Evolutionary conservation across 2,888 invertebrate species (phyloP), one percentile per base, ranked within the genome.

Genomic region (Xanthia togata): DNA sequence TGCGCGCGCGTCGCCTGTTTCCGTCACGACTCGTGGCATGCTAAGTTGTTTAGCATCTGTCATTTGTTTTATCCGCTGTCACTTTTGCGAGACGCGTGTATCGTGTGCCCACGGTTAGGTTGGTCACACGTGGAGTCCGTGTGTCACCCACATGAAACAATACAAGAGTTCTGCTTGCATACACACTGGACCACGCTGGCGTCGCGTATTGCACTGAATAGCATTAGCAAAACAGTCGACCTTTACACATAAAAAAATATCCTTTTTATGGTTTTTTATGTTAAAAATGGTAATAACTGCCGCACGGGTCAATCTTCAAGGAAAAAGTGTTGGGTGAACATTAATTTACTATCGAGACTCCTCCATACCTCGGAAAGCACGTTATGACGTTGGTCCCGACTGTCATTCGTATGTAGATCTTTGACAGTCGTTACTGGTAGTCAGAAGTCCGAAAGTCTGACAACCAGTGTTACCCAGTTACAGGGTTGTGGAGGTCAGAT

Each of bases 131-230:
- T 20, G 6, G 20, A 23, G 4, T 1, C 79, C 14, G 79, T 85
- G 17, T 81, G 79, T 85, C 78, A 70, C 55, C 0, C 5, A 47
- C 60, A 64, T 87, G 64, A 87, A 88, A 88, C 88, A 88, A 89
- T 88, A 88, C 84, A 81, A 81, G 76, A 72, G 67, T 81, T 79
- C 70, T 78, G 79, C 80, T 78, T 67, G 80, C 78, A 81, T 85
- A 85, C 81, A 83, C 84, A 79, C 70, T 85, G 83, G 84, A 81
- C 81, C 74, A 70, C 50, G 84, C 83, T 78, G 64, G 63, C 76
- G 73, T 55, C 74, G 80, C 78, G 69, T 81, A 81, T 85, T 85
- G 78, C 76, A 81, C 55, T 69, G 31, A 35, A 75, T 82, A 90
- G n/a, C 60, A 81, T 80, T 41, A 59, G 78, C 87, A 88, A 77